Evolutionary conservation across 1,140 invertebrate species (phyloP), one percentile per base, ranked within the genome.

Genomic region (Drosophila erecta): DNA sequence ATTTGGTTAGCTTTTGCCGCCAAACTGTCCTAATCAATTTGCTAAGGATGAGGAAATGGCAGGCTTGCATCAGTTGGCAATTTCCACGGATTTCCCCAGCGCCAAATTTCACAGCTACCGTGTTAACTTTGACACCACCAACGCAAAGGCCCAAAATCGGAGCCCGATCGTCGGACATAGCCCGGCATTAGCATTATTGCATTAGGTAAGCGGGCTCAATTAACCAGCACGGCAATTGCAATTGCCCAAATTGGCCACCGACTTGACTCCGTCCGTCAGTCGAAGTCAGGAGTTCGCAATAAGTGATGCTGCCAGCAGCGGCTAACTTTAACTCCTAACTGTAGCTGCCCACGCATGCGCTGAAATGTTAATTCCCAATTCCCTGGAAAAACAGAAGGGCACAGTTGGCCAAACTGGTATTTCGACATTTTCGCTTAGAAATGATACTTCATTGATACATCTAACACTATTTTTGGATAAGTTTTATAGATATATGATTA

Each of bases 1-100:
- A 86, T 86, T 86, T 86, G 81, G 67, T 83, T 83, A 78, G 78
- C 30, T 59, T 76, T 58, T 30, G 47, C 53, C 58, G 65, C 71
- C 51, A 53, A 81, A 89, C 80, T 87, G 84, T 89, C 84, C 77
- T 89, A 87, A 87, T 87, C 84, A 87, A 87, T 87, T 87, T 87
- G 84, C 66, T 87, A 89, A 89, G 85, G 79, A 87, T 87, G 84
- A 89, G 83, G 83, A 87, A 87, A 87, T 83, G 83, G 51, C 57
- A 73, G 56, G 56, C 64, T 76, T 70, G 73, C 74, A 61, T 53
- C 71, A 77, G 66, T 61, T 44, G 47, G 43, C 51, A 57, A 66
- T 70, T 74, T 72, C 43, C 62, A 77, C 75, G 83, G 81, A 81
- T 86, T 86, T 87, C 84, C 83, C 87, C 83, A 87, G 83, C 84